Base-by-base conservation (phyloP, 2,113 vertebrate genomes). In the Cyphomyrus discorhynchus region DNA sequence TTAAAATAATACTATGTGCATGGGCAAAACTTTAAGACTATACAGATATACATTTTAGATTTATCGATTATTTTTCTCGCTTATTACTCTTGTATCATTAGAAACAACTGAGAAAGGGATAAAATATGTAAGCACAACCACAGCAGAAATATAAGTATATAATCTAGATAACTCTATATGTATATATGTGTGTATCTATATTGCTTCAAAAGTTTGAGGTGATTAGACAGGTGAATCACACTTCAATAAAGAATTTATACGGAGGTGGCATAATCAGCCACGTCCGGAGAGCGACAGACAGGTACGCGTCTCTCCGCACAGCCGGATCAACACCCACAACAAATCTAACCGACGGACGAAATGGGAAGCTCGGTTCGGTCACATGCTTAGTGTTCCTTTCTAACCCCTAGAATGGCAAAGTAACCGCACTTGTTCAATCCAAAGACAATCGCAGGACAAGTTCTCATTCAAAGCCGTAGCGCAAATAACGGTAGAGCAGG, bases 71-170 rank as follows among this genome's bases (percentile, higher is more conserved):
- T 80, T 77, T 89, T 49, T 52, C 46, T 80, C 88, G 58, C 45
- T 88, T 47, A 88, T 46, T 62, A 88, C 31, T 42, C 31, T 70
- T 66, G 80, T 70, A 82, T 50, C 31, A 39, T 89, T 80, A 84
- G 47, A 89, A 80, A 89, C 70, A 89, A 70, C 88, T 49, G 49
- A 42, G n/a, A 49, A 17, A 82, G 47, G 47, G 70, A 89, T 70
- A 39, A 89, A 89, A 89, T 89, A 89, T 89, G 19, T 82, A 50
- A 52, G 88, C 70, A 80, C 88, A 89, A 35, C 88, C 47, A 80
- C 88, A 82, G 45, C 46, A 89, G 88, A 82, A 80, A 89, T 84
- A 84, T 84, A 84, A 47, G 82, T 84, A 46, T 84, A 42, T 84
- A 84, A 84, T 84, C 35, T 84, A 84, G 21, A 84, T 47, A 84